These are phyloP conservation scores for Diadophis punctatus DNA, from an alignment of 2,113 vertebrate genomes.

Conservation along the genomic window DNA sequence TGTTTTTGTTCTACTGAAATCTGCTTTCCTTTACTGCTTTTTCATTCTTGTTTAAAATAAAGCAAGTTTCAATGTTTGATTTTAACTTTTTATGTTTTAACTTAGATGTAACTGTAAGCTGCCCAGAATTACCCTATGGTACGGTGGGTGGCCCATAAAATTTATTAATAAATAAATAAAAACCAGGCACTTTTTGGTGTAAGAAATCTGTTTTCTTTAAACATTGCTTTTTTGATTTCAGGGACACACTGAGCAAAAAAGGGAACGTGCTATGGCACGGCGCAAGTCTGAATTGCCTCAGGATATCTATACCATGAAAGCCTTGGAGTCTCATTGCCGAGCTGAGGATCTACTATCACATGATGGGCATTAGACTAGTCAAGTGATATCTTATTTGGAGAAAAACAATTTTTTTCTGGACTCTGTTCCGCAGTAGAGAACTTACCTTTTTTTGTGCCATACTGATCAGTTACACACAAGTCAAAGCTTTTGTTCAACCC, in stretches of 20 bases:
- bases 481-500: slow-evolving; percentile 67
- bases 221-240: slow-evolving; percentile 63
- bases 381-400: slow-evolving; percentile 59
- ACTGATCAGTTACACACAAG: slow-evolving; percentile 70
- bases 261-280: slow-evolving; percentile 85
- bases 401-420: slow-evolving; percentile 51
- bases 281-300: slow-evolving; percentile 97
- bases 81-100: not conserved
- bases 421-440: slow-evolving; percentile 70
- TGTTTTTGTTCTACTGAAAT: not conserved
- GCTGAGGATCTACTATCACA: slow-evolving; percentile 88
- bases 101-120: not conserved
- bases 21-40: not conserved
- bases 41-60: not conserved
- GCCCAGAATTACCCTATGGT: not conserved
- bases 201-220: not conserved
- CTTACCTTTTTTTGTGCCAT: slow-evolving; percentile 76
- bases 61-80: not conserved
- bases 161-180: not conserved
- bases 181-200: not conserved
- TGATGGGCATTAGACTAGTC: slow-evolving; percentile 84
- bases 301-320: slow-evolving; percentile 93
- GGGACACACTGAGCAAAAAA: slow-evolving; percentile 85
- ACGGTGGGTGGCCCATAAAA: not conserved
- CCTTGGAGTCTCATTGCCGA: slow-evolving; percentile 91